phyloP scores from a whole-genome alignment of 1,140 invertebrate genomes.

The Habropoda laboriosa region DNA sequence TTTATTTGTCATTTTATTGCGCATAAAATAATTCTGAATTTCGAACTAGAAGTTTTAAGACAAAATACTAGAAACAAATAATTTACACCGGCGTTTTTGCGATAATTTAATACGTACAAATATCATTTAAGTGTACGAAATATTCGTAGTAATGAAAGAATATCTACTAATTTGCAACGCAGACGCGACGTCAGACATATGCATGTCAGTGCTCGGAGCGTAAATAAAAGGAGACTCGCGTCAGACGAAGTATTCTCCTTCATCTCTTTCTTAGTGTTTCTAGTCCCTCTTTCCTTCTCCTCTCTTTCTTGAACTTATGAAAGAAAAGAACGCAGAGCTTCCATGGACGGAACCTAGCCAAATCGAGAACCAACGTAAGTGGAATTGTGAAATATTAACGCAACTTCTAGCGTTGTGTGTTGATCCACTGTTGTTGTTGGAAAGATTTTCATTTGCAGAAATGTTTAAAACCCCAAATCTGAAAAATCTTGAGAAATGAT shows the following conservation, averaged over 20 bases:
- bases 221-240: slow-evolving; percentile 72
- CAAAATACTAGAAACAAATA: too few species aligned
- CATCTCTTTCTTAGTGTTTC: neutral
- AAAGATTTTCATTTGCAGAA: too few species aligned
- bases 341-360: slow-evolving; percentile 58
- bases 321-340: slow-evolving; percentile 60
- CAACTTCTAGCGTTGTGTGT: slow-evolving; percentile 51
- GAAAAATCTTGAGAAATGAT: too few species aligned
- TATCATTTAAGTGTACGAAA: neutral
- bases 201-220: slow-evolving; percentile 70
- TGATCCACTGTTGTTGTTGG: slow-evolving; percentile 35
- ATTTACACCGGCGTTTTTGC: too few species aligned
- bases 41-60: too few species aligned
- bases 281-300: neutral
- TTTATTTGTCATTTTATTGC: too few species aligned
- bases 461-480: too few species aligned
- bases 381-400: slow-evolving; percentile 77
- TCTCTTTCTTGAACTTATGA: slow-evolving; percentile 65
- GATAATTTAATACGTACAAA: neutral
- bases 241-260: slow-evolving; percentile 66
- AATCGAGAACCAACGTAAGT: slow-evolving; percentile 67
- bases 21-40: too few species aligned
- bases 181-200: slow-evolving; percentile 14
- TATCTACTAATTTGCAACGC: neutral
- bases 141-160: neutral